Evolutionary conservation across 2,888 invertebrate genomes (phyloP), one percentile per base, ranked within the genome.

Genomic region (Brachycybe producta): DNA sequence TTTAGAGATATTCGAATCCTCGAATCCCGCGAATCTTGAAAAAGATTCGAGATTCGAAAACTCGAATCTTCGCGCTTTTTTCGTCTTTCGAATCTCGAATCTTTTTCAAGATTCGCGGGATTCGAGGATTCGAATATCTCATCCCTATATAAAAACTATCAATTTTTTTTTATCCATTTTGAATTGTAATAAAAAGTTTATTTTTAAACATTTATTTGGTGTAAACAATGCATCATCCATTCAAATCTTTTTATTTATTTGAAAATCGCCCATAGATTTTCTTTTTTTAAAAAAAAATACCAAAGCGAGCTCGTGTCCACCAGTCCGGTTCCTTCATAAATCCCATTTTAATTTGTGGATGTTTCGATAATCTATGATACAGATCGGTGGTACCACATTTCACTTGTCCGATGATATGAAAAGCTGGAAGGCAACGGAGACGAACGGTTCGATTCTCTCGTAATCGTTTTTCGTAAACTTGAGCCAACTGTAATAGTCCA

Each of bases 311-410:
- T 8, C 53, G 35, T 5, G 46, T 46, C 55, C 55, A 55, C 55
- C 55, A 55, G 28, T 55, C 45, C 5, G 53, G 48, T 24, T 55
- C 52, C 26, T 55, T 54, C 13, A 55, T 21, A n/a, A 41, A 26
- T 35, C 50, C 49, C 49, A 39, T 42, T 23, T 23, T 39, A 27
- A 56, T 51, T 30, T 51, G 42, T n/a, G 55, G 55, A 21, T 57
- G 55, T 26, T 49, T 41, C 28, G 36, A 45, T 34, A 41, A 46
- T 19, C 48, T 23, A 46, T 51, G 41, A 32, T 48, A 48, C 40
- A 55, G 40, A 24, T 55, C 55, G 2, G 55, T 55, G 34, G 55
- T 55, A 17, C 48, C 55, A 43, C 55, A 55, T 28, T 55, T 55
- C 7, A 51, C 51, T 32, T 55, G 55, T 7, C 55, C 55, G 13